Conservation (phyloP, 2,888 invertebrate genomes). For the Rhamnusium bicolor region DNA sequence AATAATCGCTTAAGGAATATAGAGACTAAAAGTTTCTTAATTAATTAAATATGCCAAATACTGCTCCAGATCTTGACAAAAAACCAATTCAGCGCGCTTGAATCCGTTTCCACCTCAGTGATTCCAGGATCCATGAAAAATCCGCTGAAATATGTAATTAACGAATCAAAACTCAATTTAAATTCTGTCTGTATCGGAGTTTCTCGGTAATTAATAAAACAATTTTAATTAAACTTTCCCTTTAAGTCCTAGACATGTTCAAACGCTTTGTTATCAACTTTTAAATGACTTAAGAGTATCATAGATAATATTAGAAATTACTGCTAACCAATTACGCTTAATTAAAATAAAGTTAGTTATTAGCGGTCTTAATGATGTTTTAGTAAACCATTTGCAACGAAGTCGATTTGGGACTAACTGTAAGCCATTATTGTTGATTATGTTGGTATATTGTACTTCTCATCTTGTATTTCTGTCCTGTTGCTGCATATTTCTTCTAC, state of each 20-base stretch:
- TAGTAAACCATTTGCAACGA: no score
- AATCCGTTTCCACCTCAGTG: conserved; percentile 25
- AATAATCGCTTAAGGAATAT: conserved; percentile 6
- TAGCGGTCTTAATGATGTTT: no score
- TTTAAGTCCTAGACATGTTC: not conserved
- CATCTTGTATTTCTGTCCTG: no score
- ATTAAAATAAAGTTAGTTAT: no score
- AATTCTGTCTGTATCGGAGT: conserved; percentile 51
- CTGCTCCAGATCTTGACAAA: conserved; percentile 22
- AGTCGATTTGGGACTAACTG: no score
- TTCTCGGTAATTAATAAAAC: conserved; percentile 53
- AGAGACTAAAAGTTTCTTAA: conserved; percentile 16
- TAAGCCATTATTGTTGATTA: no score
- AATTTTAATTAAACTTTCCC: conserved; percentile 54
- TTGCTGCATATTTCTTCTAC: no score
- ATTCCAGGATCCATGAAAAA: conserved; percentile 34
- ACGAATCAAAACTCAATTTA: conserved; percentile 54
- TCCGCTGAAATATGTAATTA: conserved; percentile 46
- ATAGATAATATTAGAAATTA: not conserved
- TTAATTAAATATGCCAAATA: conserved; percentile 36
- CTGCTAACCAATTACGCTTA: no score
- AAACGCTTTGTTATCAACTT: not conserved
- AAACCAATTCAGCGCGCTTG: conserved; percentile 6
- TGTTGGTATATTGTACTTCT: no score
- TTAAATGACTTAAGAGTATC: not conserved